These are phyloP conservation scores for Macrosiphum euphorbiae DNA, from an alignment of 2,888 invertebrate species.

Conservation along the genomic window DNA sequence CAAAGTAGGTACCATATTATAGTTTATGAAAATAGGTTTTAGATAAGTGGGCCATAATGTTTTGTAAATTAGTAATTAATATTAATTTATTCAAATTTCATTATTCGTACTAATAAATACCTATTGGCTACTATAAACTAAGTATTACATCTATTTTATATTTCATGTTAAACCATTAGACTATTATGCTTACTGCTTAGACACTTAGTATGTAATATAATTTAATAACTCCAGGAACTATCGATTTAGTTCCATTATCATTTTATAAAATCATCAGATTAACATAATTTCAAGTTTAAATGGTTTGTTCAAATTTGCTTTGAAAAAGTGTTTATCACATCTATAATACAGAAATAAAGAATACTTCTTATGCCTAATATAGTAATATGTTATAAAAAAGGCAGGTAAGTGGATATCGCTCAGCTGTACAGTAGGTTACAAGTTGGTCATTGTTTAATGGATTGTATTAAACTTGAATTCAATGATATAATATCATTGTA, in stretches of 20 bases:
- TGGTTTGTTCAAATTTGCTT: background rate
- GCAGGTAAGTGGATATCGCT: no score
- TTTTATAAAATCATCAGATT: background rate
- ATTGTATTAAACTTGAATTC: no score
- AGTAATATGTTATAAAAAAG: background rate
- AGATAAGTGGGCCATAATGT: background rate
- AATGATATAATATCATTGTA: no score
- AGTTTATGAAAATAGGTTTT: background rate
- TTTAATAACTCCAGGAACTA: background rate
- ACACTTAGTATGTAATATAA: background rate
- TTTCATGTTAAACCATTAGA: background rate
- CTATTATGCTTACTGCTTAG: background rate
- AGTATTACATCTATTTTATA: background rate
- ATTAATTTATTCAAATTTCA: background rate
- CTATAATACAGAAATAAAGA: background rate
- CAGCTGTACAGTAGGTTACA: no score
- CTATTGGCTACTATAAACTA: background rate
- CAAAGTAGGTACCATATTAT: background rate
- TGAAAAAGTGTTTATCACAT: background rate
- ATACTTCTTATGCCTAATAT: background rate
- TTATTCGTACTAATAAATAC: background rate
- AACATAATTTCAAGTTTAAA: background rate
- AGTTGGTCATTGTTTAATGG: no score
- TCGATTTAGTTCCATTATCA: background rate
- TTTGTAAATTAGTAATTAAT: background rate